A percentile compares a stretch with the other conserved stretches of the same genome.
Evolutionary conservation across 1,140 invertebrate species (phyloP).

Genomic region (Carcinoscorpius rotundicauda): DNA sequence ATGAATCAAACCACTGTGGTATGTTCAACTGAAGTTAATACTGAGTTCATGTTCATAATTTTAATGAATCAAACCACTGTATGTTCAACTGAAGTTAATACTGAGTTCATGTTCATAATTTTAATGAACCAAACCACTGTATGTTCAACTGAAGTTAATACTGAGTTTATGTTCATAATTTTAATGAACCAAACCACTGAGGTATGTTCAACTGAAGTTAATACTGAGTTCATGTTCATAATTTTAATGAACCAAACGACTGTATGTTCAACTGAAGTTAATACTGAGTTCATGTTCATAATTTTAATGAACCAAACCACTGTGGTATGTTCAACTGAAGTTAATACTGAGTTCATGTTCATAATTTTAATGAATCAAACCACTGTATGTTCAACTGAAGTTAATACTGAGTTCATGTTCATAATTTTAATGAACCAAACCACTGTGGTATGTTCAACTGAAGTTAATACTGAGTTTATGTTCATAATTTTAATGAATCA

Average conservation of each 20-base stretch:
- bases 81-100: too few relatives aligned
- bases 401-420: neutral
- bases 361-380: neutral
- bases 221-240: too few relatives aligned
- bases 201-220: neutral
- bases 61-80: neutral
- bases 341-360: neutral
- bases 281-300: neutral
- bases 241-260: neutral
- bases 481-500: neutral
- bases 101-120: neutral
- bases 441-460: neutral
- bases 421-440: neutral
- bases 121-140: conserved; percentile 1
- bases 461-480: neutral
- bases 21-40: neutral
- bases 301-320: neutral
- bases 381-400: neutral
- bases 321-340: neutral
- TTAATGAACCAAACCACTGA: neutral
- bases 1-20: neutral
- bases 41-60: too few relatives aligned
- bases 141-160: neutral
- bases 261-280: neutral
- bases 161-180: neutral